phyloP scores from a whole-genome alignment of 2,888 invertebrate genomes.

The Drosophila monieri region DNA sequence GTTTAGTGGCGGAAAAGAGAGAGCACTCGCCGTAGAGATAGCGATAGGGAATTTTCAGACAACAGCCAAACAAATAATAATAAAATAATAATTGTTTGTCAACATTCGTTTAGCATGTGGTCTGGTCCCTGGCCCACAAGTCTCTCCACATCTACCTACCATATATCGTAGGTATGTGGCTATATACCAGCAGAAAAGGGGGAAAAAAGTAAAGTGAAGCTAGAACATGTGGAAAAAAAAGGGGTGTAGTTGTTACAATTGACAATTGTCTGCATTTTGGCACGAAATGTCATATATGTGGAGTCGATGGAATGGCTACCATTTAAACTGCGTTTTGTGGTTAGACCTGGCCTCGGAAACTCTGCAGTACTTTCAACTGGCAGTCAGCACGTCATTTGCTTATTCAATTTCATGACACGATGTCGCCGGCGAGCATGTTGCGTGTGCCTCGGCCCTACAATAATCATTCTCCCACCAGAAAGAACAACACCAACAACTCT shows the following conservation, averaged over 20 bases:
- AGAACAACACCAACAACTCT: conserved; percentile 52
- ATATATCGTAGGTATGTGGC: background rate
- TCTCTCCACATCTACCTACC: background rate
- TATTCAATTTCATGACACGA: conserved; percentile 78
- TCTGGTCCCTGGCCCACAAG: conserved; percentile 35
- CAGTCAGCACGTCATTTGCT: conserved; percentile 82
- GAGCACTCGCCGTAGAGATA: background rate
- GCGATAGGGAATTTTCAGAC: conserved; percentile 30
- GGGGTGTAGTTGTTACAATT: conserved; percentile 72
- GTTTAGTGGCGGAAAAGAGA: conserved; percentile 22
- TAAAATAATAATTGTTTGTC: conserved; percentile 81
- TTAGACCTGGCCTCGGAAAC: conserved; percentile 45
- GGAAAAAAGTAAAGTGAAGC: background rate
- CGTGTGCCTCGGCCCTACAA: conserved; percentile 69
- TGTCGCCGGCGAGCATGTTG: conserved; percentile 59
- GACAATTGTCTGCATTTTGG: conserved; percentile 76
- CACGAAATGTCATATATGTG: conserved; percentile 65
- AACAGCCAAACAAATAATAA: conserved; percentile 78
- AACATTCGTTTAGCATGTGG: conserved; percentile 81
- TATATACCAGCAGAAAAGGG: background rate
- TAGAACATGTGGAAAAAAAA: conserved; percentile 49
- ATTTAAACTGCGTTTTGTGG: conserved; percentile 77
- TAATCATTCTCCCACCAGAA: conserved; percentile 67
- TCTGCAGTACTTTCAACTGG: conserved; percentile 65
- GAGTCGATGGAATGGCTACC: conserved; percentile 31